Conservation (phyloP, 1,140 invertebrate genomes). For the Drosophila setifemur region DNA sequence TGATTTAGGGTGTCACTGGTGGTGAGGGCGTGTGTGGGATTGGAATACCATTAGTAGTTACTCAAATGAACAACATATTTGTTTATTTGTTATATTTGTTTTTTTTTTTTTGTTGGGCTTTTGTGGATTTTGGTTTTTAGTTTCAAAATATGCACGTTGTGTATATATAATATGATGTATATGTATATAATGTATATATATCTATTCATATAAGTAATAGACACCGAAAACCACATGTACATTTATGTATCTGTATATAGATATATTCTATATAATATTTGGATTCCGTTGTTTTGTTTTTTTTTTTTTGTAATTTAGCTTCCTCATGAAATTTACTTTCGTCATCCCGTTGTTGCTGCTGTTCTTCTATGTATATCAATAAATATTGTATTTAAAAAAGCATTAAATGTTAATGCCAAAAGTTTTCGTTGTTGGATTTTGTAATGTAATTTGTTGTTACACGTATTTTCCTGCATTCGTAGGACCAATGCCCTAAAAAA, state of each 20-base stretch:
- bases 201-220: slow-evolving; percentile 68
- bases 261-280: slow-evolving; percentile 64
- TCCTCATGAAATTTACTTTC: not conserved
- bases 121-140: slow-evolving; percentile 24
- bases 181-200: slow-evolving; percentile 55
- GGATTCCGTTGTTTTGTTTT: slow-evolving; percentile 12
- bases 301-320: not conserved
- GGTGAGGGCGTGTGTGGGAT: slow-evolving; percentile 13
- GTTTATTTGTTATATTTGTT: slow-evolving; percentile 56
- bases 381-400: slow-evolving; percentile 80
- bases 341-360: slow-evolving; percentile 7
- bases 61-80: slow-evolving; percentile 73
- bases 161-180: slow-evolving; percentile 57
- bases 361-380: slow-evolving; percentile 57
- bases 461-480: slow-evolving; percentile 72
- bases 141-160: slow-evolving; percentile 68
- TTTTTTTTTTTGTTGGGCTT: slow-evolving; percentile 16
- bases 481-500: slow-evolving; percentile 48
- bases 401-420: slow-evolving; percentile 78
- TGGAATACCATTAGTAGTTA: slow-evolving; percentile 52
- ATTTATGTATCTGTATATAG: slow-evolving; percentile 67
- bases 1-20: not conserved
- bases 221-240: slow-evolving; percentile 77
- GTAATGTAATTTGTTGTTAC: slow-evolving; percentile 74
- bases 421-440: slow-evolving; percentile 80